Conservation (phyloP, 2,113 vertebrate genomes). For the Vireo altiloquus region DNA sequence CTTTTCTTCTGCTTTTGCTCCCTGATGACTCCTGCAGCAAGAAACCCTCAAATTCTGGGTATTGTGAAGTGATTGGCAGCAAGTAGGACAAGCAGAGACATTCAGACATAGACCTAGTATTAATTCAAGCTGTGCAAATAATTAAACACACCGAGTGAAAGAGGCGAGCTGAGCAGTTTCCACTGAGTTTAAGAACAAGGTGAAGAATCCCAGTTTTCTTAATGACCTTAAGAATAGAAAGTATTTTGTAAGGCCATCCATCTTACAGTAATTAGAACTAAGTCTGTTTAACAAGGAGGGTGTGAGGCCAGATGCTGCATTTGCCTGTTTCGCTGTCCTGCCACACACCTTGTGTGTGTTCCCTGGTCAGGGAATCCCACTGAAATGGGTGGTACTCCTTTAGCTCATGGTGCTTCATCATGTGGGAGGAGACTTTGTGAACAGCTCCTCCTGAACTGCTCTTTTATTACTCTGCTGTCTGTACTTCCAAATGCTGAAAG, state of each 20-base stretch:
- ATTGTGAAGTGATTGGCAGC: background rate
- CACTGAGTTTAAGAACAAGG: slow-evolving; percentile 24
- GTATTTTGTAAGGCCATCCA: background rate
- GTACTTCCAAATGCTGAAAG: background rate
- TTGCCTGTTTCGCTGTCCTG: background rate
- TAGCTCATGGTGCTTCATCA: no score
- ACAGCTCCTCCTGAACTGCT: background rate
- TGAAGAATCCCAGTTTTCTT: slow-evolving; percentile 2
- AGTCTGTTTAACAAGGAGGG: background rate
- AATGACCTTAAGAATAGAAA: background rate
- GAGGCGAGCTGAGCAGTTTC: slow-evolving; percentile 11
- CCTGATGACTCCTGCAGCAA: background rate
- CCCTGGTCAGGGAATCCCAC: background rate
- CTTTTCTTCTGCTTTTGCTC: background rate
- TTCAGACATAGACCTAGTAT: background rate
- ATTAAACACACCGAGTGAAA: slow-evolving; percentile 25
- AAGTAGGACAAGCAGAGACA: background rate
- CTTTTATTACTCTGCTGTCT: background rate
- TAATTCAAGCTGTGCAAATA: slow-evolving; percentile 53
- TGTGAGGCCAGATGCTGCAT: background rate
- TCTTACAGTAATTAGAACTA: background rate
- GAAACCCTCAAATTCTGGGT: background rate
- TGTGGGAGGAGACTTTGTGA: background rate
- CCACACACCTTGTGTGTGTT: background rate
- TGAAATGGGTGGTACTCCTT: background rate